Conservation (phyloP, 1,140 invertebrate species). For the Zaprionus lachaisei region DNA sequence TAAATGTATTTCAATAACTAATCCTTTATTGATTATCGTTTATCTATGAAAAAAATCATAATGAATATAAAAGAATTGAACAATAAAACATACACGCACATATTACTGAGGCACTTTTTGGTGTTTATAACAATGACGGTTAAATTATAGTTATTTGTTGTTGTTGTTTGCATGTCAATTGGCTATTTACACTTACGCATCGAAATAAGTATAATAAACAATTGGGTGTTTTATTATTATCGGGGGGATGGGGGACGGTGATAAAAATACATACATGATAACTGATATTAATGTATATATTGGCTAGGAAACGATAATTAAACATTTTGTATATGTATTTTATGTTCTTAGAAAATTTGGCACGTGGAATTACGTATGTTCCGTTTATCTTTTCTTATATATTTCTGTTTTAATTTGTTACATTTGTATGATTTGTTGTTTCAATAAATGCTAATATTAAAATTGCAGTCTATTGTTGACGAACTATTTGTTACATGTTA, state of each 20-base stretch:
- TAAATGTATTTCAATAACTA: conserved; percentile 23
- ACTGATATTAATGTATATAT: conserved; percentile 16
- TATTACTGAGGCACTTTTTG: conserved; percentile 81
- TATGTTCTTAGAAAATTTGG: conserved; percentile 59
- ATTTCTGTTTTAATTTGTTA: conserved; percentile 25
- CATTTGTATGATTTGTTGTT: conserved; percentile 27
- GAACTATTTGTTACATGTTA: conserved; percentile 38
- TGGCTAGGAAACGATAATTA: conserved; percentile 29
- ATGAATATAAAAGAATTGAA: conserved; percentile 54
- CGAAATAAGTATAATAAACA: conserved; percentile 47
- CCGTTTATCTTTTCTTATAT: conserved; percentile 12
- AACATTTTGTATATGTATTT: conserved; percentile 15
- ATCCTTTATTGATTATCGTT: conserved; percentile 45
- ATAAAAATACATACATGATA: conserved; percentile 1
- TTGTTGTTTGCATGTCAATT: conserved; percentile 27
- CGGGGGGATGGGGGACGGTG: neutral
- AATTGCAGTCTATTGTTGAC: conserved; percentile 69
- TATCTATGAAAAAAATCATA: conserved; percentile 46
- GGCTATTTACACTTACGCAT: conserved; percentile 64
- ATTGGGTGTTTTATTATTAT: conserved; percentile 44
- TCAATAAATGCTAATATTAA: conserved; percentile 48
- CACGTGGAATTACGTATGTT: conserved; percentile 57
- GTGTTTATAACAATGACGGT: conserved; percentile 78
- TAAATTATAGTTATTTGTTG: conserved; percentile 50
- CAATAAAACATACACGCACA: conserved; percentile 61